Conservation (phyloP, 2,113 vertebrate species). For the Anser brachyrhynchus region DNA sequence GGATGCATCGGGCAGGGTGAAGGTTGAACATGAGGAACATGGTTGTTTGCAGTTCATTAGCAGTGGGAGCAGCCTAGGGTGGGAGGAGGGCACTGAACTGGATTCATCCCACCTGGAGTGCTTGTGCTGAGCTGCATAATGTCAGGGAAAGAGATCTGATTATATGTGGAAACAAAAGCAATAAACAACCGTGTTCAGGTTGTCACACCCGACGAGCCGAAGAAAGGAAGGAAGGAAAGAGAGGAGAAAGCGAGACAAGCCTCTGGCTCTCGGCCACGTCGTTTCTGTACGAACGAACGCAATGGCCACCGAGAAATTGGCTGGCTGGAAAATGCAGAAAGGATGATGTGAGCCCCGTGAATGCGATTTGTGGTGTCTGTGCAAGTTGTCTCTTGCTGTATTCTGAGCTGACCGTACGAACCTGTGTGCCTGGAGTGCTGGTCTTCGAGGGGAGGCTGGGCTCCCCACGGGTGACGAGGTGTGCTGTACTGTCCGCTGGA, state of each 20-base stretch:
- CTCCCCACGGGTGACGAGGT: neutral
- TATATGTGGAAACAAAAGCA: conserved; percentile 46
- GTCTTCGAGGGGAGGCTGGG: neutral
- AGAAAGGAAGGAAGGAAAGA: neutral
- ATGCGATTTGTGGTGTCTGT: accelerated
- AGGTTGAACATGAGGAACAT: conserved; percentile 61
- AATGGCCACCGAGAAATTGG: neutral
- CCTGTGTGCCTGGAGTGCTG: neutral
- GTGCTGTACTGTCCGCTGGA: accelerated
- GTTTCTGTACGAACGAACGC: neutral
- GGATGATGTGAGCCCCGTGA: accelerated
- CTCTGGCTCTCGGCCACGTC: neutral
- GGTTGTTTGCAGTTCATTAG: conserved; percentile 72
- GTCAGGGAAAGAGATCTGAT: conserved; percentile 31
- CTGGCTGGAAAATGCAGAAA: neutral
- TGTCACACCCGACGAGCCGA: neutral
- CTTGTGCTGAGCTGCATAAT: conserved; percentile 56
- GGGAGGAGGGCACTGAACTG: conserved; percentile 60
- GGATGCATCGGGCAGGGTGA: conserved; percentile 47
- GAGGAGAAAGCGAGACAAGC: neutral
- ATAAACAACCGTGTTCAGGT: neutral
- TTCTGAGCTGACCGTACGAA: accelerated
- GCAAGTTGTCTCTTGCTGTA: neutral
- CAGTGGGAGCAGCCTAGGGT: conserved; percentile 28
- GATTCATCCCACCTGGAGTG: conserved; percentile 58